Evolutionary conservation across 2,888 invertebrate genomes (phyloP), one percentile per base, ranked within the genome.

Genomic region (Lumbricus terrestris): DNA sequence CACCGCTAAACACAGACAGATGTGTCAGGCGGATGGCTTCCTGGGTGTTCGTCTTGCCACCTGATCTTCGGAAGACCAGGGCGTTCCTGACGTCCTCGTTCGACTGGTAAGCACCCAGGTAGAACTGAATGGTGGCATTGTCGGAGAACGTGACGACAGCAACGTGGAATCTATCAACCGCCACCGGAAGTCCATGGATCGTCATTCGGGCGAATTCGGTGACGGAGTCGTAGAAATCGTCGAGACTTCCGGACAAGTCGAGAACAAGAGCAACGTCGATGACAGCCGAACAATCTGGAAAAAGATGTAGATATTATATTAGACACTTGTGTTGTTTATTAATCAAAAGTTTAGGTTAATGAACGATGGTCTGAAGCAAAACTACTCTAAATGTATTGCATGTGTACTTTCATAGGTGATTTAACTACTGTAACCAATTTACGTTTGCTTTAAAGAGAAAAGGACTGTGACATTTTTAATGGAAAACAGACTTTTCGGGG

Each of bases 61-160:
- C 90, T 18, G 90, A 83, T 88, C 34, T 37, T 33, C 82, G 15
- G 85, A 90, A 90, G 40, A 37, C 38, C 34, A 90, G n/a, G 18
- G 91, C 91, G 54, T 91, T 90, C 35, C 89, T 33, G 69, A 91
- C 82, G 47, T 34, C 89, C 83, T 85, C 88, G n/a, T 89, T 83
- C 34, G 38, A 37, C 18, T 69, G 29, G 92, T 92, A 92, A 40
- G 92, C 91, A 85, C 92, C 90, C 15, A 94, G 92, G 85, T 93
- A 91, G 91, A 95, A 94, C 90, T 94, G 93, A 4, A 93, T 93
- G 40, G 93, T 93, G 29, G 94, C 93, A 0, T 92, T 92, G 38
- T 94, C 94, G 42, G 95, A 94, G 92, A 93, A 95, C 90, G 94
- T 95, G 23, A 95, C 92, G 42, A 95, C 92, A 20, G 93, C 94